Percentiles rank a stretch among this genome's conserved stretches.
Conservation (phyloP, 2,113 vertebrate species). For the Sorex fumeus region DNA sequence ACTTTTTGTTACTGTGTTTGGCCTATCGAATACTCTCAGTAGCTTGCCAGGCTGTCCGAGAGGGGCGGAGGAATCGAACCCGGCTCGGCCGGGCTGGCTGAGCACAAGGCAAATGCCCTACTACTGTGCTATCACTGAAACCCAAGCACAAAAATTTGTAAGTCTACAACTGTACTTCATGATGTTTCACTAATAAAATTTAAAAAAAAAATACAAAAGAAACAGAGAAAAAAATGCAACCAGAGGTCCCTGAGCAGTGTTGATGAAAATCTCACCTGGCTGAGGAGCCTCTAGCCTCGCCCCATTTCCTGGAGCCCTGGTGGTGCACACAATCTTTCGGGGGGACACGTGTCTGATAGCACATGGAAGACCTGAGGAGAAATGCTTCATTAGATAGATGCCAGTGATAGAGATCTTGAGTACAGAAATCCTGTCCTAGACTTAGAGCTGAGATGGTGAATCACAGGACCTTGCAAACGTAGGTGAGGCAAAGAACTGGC, state of each 20-base stretch:
- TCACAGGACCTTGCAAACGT: not conserved
- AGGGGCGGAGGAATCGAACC: too few species aligned
- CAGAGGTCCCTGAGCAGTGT: rapidly evolving
- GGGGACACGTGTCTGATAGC: constrained; percentile 81
- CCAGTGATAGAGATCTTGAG: not conserved
- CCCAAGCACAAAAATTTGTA: too few species aligned
- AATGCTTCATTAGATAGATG: not conserved
- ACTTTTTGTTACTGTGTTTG: too few species aligned
- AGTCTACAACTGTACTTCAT: too few species aligned
- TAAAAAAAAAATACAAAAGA: too few species aligned
- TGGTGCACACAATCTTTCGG: constrained; percentile 85
- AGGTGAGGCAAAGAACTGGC: not conserved
- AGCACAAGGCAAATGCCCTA: too few species aligned
- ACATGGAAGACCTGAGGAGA: constrained; percentile 85
- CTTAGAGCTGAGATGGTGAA: not conserved
- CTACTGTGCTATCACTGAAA: too few species aligned
- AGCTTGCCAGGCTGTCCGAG: too few species aligned
- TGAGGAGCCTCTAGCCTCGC: constrained; percentile 75
- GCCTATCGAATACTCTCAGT: too few species aligned
- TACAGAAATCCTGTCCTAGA: too few species aligned
- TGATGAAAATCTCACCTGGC: constrained; percentile 84
- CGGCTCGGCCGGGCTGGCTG: too few species aligned
- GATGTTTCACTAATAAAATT: too few species aligned
- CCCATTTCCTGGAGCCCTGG: constrained; percentile 4
- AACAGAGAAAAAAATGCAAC: not conserved